Base-by-base conservation (phyloP, 2,113 vertebrate genomes). In the Oncorhynchus clarkii region DNA sequence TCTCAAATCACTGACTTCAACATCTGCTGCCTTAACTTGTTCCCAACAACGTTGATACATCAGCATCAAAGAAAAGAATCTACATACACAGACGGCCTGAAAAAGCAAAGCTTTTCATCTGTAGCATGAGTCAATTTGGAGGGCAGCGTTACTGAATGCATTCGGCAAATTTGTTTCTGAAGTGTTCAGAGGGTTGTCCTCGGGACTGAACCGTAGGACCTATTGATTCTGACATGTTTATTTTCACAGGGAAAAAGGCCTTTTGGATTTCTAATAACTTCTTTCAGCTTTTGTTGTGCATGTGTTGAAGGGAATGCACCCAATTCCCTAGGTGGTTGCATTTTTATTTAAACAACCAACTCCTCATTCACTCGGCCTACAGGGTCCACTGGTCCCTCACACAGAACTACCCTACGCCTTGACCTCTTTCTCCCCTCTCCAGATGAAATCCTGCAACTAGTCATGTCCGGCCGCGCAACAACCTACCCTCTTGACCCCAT, bases 201-300 rank as follows among this genome's bases (percentile, higher is more conserved):
- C 85, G 78, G 86, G 85, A 82, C 84, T 83, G 60, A 77, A 82
- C 72, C 34, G 57, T 80, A 81, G 73, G 80, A 82, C 85, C 59
- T 86, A 92, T 93, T 88, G 82, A 89, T 83, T 87, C 80, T 89
- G 91, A 93, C 90, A 91, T 92, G 91, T 93, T 93, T 94, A 93
- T 92, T 92, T 93, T 87, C 81, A 84, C 67, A 71, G 82, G 80
- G 84, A 20, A 60, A 18, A 34, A 34, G 34, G 72, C 82, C 75
- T 86, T 89, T 77, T 80, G 78, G 75, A 39, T 90, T 89, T 85
- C 83, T 77, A 86, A 81, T 51, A 74, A 81, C 60, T 75, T 75
- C 57, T 76, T 51, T 70, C 54, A 80, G 78, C 73, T 75, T 87
- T 88, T 88, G 84, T 87, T 86, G 82, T 82, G 68, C 71, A 74